Evolutionary conservation across 2,888 invertebrate species (phyloP).

Genomic region (Acanthococcus lagerstroemiae): DNA sequence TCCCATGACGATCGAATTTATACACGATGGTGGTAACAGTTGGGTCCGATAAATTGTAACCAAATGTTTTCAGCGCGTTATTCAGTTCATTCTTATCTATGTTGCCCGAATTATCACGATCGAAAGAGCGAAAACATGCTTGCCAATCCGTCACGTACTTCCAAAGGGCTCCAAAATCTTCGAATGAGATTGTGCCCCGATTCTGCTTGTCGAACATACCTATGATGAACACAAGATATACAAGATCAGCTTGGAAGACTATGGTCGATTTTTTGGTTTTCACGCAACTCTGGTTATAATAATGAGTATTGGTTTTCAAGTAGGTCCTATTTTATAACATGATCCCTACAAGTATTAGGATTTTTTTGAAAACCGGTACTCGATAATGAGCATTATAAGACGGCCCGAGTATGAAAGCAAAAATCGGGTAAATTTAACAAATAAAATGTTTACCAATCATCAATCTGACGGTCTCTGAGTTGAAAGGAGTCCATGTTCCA

Average conservation of each 20-base stretch:
- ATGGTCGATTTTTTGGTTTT: too few species aligned
- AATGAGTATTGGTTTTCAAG: too few species aligned
- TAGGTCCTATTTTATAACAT: too few species aligned
- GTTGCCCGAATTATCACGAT: slow-evolving; percentile 73
- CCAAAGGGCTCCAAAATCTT: slow-evolving; percentile 94
- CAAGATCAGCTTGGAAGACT: too few species aligned
- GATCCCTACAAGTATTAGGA: too few species aligned
- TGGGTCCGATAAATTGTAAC: slow-evolving; percentile 73
- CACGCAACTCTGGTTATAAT: too few species aligned
- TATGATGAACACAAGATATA: slow-evolving; percentile 44
- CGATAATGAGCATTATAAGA: too few species aligned
- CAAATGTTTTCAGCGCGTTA: slow-evolving; percentile 81
- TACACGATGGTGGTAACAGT: slow-evolving; percentile 70
- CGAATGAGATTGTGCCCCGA: slow-evolving; percentile 81
- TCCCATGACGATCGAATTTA: slow-evolving; percentile 87
- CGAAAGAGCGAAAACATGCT: slow-evolving; percentile 86
- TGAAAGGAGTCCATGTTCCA: slow-evolving; percentile 96
- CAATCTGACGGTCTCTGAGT: slow-evolving; percentile 90
- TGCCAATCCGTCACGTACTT: slow-evolving; percentile 99
- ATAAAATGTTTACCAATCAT: slow-evolving; percentile 83
- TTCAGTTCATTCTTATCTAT: slow-evolving; percentile 87
- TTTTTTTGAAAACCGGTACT: too few species aligned
- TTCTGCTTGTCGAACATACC: slow-evolving; percentile 76
- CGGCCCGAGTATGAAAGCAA: too few species aligned
- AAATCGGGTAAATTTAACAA: neutral